Evolutionary conservation across 2,113 vertebrate genomes (phyloP), one percentile per base, ranked within the genome.

Genomic region (Oreocharis arfaki): DNA sequence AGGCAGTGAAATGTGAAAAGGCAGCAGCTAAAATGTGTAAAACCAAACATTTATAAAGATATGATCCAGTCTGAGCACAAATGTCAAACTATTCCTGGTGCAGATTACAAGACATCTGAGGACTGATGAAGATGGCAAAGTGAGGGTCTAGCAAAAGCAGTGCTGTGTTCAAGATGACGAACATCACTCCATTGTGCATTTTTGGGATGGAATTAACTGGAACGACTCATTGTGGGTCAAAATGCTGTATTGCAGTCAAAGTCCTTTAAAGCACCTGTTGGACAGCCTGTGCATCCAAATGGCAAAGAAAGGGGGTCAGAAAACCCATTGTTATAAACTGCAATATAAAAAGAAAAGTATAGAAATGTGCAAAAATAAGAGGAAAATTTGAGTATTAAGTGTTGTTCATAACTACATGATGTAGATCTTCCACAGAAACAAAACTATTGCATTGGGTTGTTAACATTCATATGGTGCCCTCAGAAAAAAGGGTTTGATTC

Each of bases 191-290:
- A 44, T 83, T 75, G 81, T 32, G 59, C 26, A 47, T 96, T 96
- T 97, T 96, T 85, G 78, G 80, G 37, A 52, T 92, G 50, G 53
- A 91, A 79, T 52, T 84, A 81, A 30, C 28, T 91, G 22, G 42
- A 60, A 90, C 88, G 39, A 28, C 41, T 94, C 87, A 55, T 5
- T 69, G 83, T 56, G 53, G 81, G n/a, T 74, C 78, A 89, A 92
- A 95, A 92, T 95, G 77, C 11, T 78, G 30, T n/a, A 46, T 64
- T 80, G 56, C 59, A 81, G 71, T 89, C 67, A 59, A 71, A 95
- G 57, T 94, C 67, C 52, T 95, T 95, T 9, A 79, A 91, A 90
- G 47, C 16, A 86, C 46, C 26, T 61, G 32, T 91, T 79, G 46
- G 75, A 89, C 80, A 80, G 23, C 35, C 12, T 81, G 18, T 30